These are phyloP conservation scores for Syrrhaptes paradoxus DNA, from an alignment of 2,113 vertebrate genomes.

Conservation along the genomic window DNA sequence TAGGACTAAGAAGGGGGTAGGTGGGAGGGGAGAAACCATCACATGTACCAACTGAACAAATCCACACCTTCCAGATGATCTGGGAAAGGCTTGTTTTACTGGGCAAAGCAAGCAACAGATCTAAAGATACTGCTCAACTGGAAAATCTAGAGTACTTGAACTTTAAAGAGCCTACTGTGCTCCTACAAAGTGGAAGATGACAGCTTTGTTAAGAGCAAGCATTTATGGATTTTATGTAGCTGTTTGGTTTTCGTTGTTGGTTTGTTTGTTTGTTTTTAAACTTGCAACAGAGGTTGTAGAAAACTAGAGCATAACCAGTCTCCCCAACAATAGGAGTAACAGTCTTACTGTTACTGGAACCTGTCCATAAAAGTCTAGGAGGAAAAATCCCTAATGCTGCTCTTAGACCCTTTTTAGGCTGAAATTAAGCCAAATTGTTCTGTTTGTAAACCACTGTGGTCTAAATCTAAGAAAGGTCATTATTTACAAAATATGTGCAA, in stretches of 20 bases:
- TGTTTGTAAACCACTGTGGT: background rate
- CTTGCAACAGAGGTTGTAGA: background rate
- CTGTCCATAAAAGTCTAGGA: background rate
- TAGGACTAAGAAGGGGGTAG: background rate
- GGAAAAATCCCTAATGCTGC: background rate
- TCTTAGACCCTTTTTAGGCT: background rate
- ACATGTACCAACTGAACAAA: background rate
- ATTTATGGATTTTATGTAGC: background rate
- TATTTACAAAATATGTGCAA: background rate
- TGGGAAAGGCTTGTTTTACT: background rate
- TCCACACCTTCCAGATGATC: background rate
- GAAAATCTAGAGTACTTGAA: background rate
- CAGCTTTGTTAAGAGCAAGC: background rate
- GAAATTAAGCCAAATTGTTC: background rate
- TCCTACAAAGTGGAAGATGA: background rate
- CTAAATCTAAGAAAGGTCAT: background rate
- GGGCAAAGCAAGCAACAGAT: background rate
- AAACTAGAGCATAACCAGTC: background rate
- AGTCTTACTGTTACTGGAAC: background rate
- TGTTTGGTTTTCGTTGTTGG: background rate
- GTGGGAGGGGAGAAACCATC: background rate
- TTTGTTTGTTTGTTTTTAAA: background rate
- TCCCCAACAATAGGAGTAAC: background rate
- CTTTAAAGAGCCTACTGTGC: background rate
- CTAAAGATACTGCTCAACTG: background rate